A percentile compares a stretch with the other conserved stretches of the same genome.
phyloP scores from a whole-genome alignment of 1,140 invertebrate species.

The Palaemon carinicauda region DNA sequence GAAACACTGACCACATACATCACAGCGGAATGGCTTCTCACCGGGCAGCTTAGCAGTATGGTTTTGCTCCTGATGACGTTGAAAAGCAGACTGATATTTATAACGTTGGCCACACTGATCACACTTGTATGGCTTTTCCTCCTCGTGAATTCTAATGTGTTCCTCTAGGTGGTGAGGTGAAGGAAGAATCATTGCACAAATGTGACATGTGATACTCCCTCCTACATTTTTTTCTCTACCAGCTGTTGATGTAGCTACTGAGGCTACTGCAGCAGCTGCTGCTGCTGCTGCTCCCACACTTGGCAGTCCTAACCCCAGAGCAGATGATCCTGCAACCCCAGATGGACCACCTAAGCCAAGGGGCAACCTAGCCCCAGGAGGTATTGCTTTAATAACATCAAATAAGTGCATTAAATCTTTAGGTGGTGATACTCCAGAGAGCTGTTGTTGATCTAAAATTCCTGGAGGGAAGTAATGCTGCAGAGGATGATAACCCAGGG shows the following conservation, averaged over 20 bases:
- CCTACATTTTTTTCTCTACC: slow-evolving; percentile 38
- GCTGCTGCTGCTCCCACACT: slow-evolving; percentile 25
- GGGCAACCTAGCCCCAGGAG: slow-evolving; percentile 26
- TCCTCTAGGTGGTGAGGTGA: slow-evolving; percentile 56
- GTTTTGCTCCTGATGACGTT: slow-evolving; percentile 88
- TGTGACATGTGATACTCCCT: slow-evolving; percentile 54
- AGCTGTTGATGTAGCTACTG: slow-evolving; percentile 5
- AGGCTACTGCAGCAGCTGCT: slow-evolving; percentile 13
- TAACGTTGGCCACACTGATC: slow-evolving; percentile 89
- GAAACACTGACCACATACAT: slow-evolving; percentile 90
- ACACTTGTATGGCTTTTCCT: slow-evolving; percentile 88
- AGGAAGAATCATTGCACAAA: slow-evolving; percentile 59
- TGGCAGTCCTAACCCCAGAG: slow-evolving; percentile 38
- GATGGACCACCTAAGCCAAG: slow-evolving; percentile 29
- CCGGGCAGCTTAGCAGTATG: slow-evolving; percentile 84
- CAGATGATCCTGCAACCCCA: slow-evolving; percentile 35
- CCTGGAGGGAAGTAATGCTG: slow-evolving; percentile 51
- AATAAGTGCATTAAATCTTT: slow-evolving; percentile 56
- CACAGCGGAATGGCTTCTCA: slow-evolving; percentile 87
- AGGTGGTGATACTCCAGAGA: slow-evolving; percentile 44
- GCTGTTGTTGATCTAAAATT: slow-evolving; percentile 40
- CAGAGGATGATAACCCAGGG: slow-evolving; percentile 53
- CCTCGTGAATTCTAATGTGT: slow-evolving; percentile 59
- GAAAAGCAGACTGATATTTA: slow-evolving; percentile 85
- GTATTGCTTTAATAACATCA: slow-evolving; percentile 49